Base-by-base conservation (phyloP, 2,888 invertebrate species). In the Eupithecia abbreviata region DNA sequence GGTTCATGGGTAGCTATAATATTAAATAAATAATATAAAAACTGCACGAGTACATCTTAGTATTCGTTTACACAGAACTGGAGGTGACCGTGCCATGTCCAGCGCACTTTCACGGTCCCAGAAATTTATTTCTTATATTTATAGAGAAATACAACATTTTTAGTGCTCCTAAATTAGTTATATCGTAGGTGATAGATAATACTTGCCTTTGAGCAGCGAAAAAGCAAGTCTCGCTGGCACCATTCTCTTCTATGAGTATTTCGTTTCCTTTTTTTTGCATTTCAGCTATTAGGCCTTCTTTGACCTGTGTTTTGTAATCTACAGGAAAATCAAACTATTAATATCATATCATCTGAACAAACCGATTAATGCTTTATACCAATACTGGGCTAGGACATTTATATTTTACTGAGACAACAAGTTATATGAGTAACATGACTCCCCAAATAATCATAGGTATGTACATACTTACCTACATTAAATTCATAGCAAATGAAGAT, bases 221-320 rank as follows among this genome's bases (percentile, higher is more conserved):
- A 85, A 93, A 93, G 82, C 79, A 87, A 2, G 91, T 90, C 84
- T 94, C 94, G 4, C 88, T 81, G 0, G 81, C 86, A 4, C 89
- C 90, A 73, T 90, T 85, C 0, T 89, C 84, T 76, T 92, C 91
- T 3, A 90, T 84, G 0, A 94, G 83, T 62, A 91, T 89, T 81
- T 93, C 92, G 49, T 93, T 92, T 9, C 92, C 90, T 30, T 88
- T 89, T 71, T 88, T 91, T 77, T 94, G 94, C 93, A 94, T 93
- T 84, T 90, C 94, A 3, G 92, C 87, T 84, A 94, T 91, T 0
- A 93, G 84, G 3, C 84, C 89, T 4, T 90, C 90, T 2, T 86
- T 86, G 0, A 89, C 93, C 0, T 90, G 86, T 0, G 85, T 81
- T 71, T 90, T 90, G 82, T 91, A 92, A 85, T 88, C 94, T 94